phyloP scores from a whole-genome alignment of 2,797 vertebrate genomes.

The Liparis tanakae region DNA sequence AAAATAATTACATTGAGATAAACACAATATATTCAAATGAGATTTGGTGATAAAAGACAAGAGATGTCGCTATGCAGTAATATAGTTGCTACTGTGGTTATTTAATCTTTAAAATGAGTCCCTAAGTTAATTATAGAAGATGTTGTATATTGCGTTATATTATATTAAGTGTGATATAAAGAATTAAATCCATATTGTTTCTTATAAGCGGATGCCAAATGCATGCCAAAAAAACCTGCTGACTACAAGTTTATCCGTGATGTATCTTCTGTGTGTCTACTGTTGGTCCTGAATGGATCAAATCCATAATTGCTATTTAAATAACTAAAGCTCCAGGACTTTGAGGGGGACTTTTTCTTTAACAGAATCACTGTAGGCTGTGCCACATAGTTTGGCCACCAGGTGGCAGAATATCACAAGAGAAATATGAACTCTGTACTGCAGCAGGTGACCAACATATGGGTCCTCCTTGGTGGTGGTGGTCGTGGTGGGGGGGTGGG shows the following conservation, averaged over 20 bases:
- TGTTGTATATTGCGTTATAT: neutral
- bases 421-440: neutral
- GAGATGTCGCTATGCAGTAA: neutral
- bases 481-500: no score
- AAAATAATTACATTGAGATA: neutral
- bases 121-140: neutral
- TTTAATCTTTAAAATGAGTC: neutral
- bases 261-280: neutral
- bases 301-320: neutral
- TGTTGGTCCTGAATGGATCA: neutral
- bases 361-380: neutral
- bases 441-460: neutral
- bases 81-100: neutral
- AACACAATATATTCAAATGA: neutral
- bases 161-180: neutral
- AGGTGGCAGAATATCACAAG: constrained; percentile 61
- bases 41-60: neutral
- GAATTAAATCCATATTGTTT: neutral
- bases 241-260: neutral
- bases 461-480: no score
- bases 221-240: neutral
- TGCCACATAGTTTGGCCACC: constrained; percentile 44
- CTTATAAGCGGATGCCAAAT: neutral
- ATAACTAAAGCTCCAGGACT: neutral
- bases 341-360: neutral